Percentiles rank a stretch among this genome's conserved stretches.
These are phyloP conservation scores for Ypsolopha scabrella DNA, from an alignment of 2,888 invertebrate species.

Conservation along the genomic window DNA sequence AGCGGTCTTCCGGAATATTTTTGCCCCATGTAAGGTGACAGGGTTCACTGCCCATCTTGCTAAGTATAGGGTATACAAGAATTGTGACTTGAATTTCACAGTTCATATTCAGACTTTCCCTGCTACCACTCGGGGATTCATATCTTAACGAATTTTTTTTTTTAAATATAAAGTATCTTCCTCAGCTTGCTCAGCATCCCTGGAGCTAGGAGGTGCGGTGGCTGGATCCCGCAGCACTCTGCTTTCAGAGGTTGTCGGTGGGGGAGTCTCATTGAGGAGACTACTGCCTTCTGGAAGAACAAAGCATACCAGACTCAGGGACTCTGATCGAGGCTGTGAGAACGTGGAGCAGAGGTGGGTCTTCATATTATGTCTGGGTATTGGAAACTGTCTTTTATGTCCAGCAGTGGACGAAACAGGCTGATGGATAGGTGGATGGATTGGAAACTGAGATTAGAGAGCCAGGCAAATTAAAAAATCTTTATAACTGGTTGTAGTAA, in stretches of 20 bases:
- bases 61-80: too few species aligned
- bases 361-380: neutral
- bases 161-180: neutral
- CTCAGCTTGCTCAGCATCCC: constrained; percentile 54
- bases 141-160: neutral
- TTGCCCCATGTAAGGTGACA: too few species aligned
- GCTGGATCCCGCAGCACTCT: constrained; percentile 82
- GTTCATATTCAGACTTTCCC: too few species aligned
- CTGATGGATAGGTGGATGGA: neutral
- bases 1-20: too few species aligned
- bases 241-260: constrained; percentile 83
- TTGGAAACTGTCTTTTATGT: neutral
- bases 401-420: too few species aligned
- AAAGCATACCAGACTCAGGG: constrained; percentile 68
- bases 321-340: constrained; percentile 54
- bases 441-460: neutral
- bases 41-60: too few species aligned
- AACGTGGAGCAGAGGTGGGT: constrained; percentile 39
- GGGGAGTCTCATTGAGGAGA: constrained; percentile 45
- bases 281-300: constrained; percentile 54
- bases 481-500: too few species aligned
- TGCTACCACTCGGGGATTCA: too few species aligned
- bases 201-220: constrained; percentile 64
- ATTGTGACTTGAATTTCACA: too few species aligned
- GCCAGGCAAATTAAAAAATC: too few species aligned